Percentiles rank a stretch among this genome's conserved stretches.
Evolutionary conservation across 2,888 invertebrate genomes (phyloP).

Genomic region (Alloplasta piceator): DNA sequence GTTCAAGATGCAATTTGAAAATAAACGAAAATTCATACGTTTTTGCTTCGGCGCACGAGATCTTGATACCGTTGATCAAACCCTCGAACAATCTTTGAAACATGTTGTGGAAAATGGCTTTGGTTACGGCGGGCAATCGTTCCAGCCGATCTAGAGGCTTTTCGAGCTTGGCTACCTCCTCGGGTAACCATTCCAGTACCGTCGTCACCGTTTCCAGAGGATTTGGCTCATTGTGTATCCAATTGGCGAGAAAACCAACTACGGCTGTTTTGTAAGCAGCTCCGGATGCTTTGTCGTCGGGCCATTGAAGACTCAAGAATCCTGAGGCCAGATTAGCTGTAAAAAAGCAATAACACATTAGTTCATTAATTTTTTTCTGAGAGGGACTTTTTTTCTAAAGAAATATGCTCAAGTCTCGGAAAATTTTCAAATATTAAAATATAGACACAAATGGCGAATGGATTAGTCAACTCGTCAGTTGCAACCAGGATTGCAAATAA

Average conservation of each 20-base stretch:
- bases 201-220: constrained; percentile 85
- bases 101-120: constrained; percentile 87
- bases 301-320: constrained; percentile 78
- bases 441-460: too few species aligned
- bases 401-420: too few species aligned
- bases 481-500: too few species aligned
- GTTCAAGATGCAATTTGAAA: too few species aligned
- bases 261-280: constrained; percentile 77
- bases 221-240: constrained; percentile 79
- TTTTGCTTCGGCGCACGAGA: constrained; percentile 83
- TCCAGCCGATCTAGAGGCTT: constrained; percentile 86
- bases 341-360: too few species aligned
- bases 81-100: constrained; percentile 88
- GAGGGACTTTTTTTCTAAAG: neutral
- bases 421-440: too few species aligned
- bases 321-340: constrained; percentile 78
- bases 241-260: constrained; percentile 76
- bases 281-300: constrained; percentile 73
- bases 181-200: constrained; percentile 85
- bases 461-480: too few species aligned
- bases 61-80: constrained; percentile 85
- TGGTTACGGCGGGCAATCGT: constrained; percentile 87
- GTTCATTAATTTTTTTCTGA: too few species aligned
- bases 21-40: constrained; percentile 67
- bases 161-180: constrained; percentile 86